Evolutionary conservation across 2,888 invertebrate species (phyloP).

Genomic region (Caenorhabditis angaria): DNA sequence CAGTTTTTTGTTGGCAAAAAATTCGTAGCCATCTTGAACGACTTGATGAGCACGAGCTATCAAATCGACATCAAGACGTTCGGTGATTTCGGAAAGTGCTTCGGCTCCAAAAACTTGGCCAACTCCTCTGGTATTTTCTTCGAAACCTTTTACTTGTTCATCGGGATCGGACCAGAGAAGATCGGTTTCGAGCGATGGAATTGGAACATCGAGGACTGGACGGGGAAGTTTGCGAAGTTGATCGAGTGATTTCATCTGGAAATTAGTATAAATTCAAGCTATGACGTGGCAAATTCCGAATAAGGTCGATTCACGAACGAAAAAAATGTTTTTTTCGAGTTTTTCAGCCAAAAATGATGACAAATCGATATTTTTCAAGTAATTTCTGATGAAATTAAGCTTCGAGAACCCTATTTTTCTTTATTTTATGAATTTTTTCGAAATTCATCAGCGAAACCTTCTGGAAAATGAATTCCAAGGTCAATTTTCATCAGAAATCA

Average conservation of each 20-base stretch:
- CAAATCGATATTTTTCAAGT: too few species aligned
- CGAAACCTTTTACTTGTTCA: conserved; percentile 45
- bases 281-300: not conserved
- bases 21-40: conserved; percentile 77
- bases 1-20: conserved; percentile 73
- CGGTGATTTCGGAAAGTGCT: conserved; percentile 72
- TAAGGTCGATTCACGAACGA: too few species aligned
- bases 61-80: conserved; percentile 56
- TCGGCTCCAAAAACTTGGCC: conserved; percentile 77
- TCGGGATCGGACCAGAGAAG: conserved; percentile 75
- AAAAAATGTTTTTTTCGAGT: too few species aligned
- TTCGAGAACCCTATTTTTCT: too few species aligned
- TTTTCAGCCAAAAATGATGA: too few species aligned
- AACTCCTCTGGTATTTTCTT: conserved; percentile 74
- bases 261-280: not conserved
- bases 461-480: too few species aligned
- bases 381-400: too few species aligned
- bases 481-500: too few species aligned
- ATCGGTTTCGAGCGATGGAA: conserved; percentile 72
- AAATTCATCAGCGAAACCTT: too few species aligned
- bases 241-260: conserved; percentile 49
- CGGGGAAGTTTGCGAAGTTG: conserved; percentile 46
- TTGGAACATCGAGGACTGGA: conserved; percentile 63
- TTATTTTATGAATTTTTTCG: too few species aligned
- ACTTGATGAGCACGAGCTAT: conserved; percentile 72